Evolutionary conservation across 2,113 vertebrate species (phyloP).

Genomic region (Dasyurus viverrinus): DNA sequence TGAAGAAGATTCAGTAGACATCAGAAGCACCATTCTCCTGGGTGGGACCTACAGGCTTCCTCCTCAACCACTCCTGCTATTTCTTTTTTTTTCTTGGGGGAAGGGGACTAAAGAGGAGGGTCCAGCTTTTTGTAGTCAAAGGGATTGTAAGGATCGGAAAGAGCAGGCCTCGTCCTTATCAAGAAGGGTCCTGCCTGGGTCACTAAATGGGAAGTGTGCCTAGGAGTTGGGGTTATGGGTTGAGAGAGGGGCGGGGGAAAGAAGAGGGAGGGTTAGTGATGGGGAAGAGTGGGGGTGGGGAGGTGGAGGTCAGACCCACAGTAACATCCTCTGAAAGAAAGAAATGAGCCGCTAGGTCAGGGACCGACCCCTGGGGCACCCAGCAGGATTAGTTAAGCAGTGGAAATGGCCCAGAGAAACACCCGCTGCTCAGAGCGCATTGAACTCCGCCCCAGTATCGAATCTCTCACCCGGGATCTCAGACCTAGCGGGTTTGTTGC

Average conservation of each 20-base stretch:
- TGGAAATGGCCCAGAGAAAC: not conserved
- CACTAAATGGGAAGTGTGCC: conserved; percentile 21
- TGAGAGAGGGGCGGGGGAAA: not conserved
- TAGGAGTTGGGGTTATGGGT: not conserved
- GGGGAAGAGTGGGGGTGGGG: not conserved
- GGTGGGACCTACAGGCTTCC: not conserved
- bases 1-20: not conserved
- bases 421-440: not conserved
- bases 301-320: not conserved
- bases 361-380: not conserved
- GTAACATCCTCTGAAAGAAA: not conserved
- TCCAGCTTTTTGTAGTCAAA: not conserved
- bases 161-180: not conserved
- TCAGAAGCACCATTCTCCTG: not conserved
- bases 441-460: not conserved
- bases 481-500: not conserved
- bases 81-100: not conserved
- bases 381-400: not conserved
- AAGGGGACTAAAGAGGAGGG: not conserved
- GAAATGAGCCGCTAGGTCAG: not conserved
- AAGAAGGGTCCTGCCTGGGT: conserved; percentile 9
- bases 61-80: fast-evolving
- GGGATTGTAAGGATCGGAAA: conserved; percentile 17
- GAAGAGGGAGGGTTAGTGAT: not conserved
- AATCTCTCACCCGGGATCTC: not conserved